Conservation (phyloP, 2,888 invertebrate species). For the Litoditis marina region DNA sequence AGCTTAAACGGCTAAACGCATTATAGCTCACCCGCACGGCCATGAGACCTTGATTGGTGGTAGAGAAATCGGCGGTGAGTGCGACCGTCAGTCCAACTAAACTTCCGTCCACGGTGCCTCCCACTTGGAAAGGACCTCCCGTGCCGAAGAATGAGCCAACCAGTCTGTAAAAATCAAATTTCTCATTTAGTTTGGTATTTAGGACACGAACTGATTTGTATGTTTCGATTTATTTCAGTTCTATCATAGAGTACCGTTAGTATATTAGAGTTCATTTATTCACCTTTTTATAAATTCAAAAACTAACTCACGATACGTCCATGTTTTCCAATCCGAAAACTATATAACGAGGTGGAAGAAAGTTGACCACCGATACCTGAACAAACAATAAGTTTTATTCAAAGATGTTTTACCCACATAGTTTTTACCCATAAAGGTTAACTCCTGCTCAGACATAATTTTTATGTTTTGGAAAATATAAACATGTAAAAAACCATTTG, state of each 20-base stretch:
- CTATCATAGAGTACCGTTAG: too few species aligned
- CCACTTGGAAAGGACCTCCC: slow-evolving; percentile 32
- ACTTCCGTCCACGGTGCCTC: slow-evolving; percentile 44
- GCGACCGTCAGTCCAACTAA: slow-evolving; percentile 52
- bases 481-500: too few species aligned
- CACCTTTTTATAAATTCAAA: not conserved
- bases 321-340: slow-evolving; percentile 53
- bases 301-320: slow-evolving; percentile 45
- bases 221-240: not conserved
- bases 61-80: slow-evolving; percentile 44
- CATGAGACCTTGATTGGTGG: slow-evolving; percentile 48
- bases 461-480: not conserved
- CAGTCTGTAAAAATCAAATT: slow-evolving; percentile 21
- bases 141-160: slow-evolving; percentile 41
- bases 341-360: slow-evolving; percentile 50
- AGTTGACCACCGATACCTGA: slow-evolving; percentile 50
- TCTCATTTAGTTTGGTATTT: too few species aligned
- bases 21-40: slow-evolving; percentile 38
- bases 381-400: not conserved
- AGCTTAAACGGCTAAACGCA: too few species aligned
- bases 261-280: too few species aligned
- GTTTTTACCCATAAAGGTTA: too few species aligned
- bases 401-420: too few species aligned
- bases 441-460: too few species aligned
- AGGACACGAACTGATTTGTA: not conserved